Conservation (phyloP, 2,113 vertebrate genomes). For the Nansenia antarctica region DNA sequence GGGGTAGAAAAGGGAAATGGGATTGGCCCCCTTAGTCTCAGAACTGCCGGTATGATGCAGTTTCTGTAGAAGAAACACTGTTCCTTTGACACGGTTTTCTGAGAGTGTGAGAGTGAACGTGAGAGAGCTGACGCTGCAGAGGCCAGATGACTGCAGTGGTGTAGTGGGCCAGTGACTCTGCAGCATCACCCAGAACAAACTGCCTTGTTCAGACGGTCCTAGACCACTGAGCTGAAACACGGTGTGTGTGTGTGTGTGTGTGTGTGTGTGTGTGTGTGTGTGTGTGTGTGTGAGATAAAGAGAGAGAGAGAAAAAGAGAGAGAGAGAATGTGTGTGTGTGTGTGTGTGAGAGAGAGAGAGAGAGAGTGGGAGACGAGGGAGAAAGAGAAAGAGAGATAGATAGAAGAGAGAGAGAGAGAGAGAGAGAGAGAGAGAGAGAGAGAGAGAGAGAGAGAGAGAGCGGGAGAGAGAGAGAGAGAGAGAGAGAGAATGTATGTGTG, state of each 20-base stretch:
- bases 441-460: neutral
- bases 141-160: neutral
- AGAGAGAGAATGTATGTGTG: too few species aligned
- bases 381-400: neutral
- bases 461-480: too few species aligned
- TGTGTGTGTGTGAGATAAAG: constrained; percentile 5
- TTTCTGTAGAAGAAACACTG: too few species aligned
- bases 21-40: too few species aligned
- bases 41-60: too few species aligned
- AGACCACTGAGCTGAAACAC: neutral
- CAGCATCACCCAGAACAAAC: neutral
- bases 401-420: neutral
- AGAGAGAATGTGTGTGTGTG: neutral
- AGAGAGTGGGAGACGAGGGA: neutral
- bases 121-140: too few species aligned
- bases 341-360: neutral
- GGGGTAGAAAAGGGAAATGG: too few species aligned
- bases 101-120: neutral
- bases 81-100: too few species aligned
- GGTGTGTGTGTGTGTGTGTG: neutral
- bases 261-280: neutral
- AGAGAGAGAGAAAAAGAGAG: constrained; percentile 11
- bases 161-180: neutral
- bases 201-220: neutral
- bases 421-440: neutral